Percentiles rank a stretch among this genome's conserved stretches.
phyloP scores from a whole-genome alignment of 2,888 invertebrate genomes.

The Syrista parreyssii region DNA sequence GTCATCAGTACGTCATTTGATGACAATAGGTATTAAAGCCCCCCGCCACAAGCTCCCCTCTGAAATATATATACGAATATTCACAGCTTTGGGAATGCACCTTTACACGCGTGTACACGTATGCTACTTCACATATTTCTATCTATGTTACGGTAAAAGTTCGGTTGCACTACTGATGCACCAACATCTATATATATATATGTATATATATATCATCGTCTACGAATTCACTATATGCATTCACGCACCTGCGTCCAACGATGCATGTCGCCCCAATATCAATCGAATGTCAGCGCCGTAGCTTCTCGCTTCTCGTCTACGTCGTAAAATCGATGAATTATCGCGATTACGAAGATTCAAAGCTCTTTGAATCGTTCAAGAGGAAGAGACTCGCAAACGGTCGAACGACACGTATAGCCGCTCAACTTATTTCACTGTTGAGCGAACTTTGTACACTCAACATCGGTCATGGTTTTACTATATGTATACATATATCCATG shows the following conservation, averaged over 20 bases:
- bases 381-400: neutral
- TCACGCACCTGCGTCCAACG: conserved; percentile 42
- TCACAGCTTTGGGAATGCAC: neutral
- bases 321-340: conserved; percentile 49
- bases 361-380: neutral
- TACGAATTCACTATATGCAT: neutral
- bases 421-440: neutral
- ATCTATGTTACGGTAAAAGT: neutral
- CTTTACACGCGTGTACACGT: neutral
- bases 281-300: conserved; percentile 4
- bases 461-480: neutral
- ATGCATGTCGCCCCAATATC: conserved; percentile 47
- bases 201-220: too few relatives aligned
- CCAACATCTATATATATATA: neutral
- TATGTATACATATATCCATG: conserved; percentile 3
- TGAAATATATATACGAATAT: neutral
- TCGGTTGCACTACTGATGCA: neutral
- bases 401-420: neutral
- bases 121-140: neutral
- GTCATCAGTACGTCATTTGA: conserved; percentile 7
- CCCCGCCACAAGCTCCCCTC: neutral
- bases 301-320: conserved; percentile 10
- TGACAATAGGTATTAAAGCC: conserved; percentile 3
- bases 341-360: conserved; percentile 19
- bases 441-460: neutral